Evolutionary conservation across 2,797 vertebrate species (phyloP).

Genomic region (Melanotaenia nigrans): DNA sequence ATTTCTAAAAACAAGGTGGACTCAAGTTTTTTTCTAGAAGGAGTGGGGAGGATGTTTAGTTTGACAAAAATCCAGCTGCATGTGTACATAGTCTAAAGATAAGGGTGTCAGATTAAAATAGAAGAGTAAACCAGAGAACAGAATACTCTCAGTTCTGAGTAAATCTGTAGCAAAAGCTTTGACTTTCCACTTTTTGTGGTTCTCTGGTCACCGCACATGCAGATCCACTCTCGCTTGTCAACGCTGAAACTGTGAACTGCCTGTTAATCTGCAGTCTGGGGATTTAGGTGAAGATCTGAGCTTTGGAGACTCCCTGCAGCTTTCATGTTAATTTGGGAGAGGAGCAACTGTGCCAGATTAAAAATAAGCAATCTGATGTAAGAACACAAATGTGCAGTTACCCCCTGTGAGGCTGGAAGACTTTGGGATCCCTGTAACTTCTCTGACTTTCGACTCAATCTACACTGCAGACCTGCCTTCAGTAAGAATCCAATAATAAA

Average conservation of each 20-base stretch:
- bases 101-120: too few relatives aligned
- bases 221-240: background rate
- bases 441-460: conserved; percentile 38
- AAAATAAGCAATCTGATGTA: conserved; percentile 42
- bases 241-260: conserved; percentile 5
- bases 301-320: conserved; percentile 48
- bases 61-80: too few relatives aligned
- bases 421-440: conserved; percentile 41
- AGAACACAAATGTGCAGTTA: conserved; percentile 9
- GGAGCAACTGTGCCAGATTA: conserved; percentile 47
- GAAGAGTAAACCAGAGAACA: background rate
- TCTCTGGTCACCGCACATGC: conserved; percentile 7
- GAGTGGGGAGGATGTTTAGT: too few relatives aligned
- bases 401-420: conserved; percentile 5
- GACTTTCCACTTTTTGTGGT: background rate
- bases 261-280: conserved; percentile 29
- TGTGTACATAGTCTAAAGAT: too few relatives aligned
- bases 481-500: conserved; percentile 6
- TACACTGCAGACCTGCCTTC: conserved; percentile 21
- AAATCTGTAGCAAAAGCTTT: background rate
- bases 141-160: background rate
- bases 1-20: too few relatives aligned
- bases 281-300: conserved; percentile 38
- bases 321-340: conserved; percentile 45
- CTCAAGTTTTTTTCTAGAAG: too few relatives aligned